Percentiles rank a stretch among this genome's conserved stretches.
Conservation (phyloP, 2,888 invertebrate species). For the Lottia gigantea region DNA sequence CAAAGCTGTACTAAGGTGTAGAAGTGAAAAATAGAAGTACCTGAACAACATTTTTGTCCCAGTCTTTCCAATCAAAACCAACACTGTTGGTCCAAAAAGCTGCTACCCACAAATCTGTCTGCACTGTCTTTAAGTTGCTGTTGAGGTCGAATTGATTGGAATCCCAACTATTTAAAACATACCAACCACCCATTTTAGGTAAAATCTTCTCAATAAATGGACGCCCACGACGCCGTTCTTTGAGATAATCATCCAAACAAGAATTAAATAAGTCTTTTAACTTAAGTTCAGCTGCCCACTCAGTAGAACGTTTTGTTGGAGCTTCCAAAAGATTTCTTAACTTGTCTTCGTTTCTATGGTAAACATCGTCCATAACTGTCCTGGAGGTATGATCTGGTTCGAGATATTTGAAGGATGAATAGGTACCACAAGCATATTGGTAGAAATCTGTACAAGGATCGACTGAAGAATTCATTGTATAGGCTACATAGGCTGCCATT, state of each 20-base stretch:
- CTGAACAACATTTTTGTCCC: constrained; percentile 37
- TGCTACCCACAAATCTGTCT: constrained; percentile 53
- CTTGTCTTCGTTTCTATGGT: constrained; percentile 46
- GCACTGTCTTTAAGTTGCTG: constrained; percentile 43
- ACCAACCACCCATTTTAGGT: constrained; percentile 52
- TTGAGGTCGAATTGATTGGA: constrained; percentile 43
- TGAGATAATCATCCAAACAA: constrained; percentile 68
- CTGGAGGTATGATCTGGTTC: constrained; percentile 34
- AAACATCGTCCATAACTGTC: constrained; percentile 40
- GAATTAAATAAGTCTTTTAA: constrained; percentile 74
- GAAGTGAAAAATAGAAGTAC: constrained; percentile 17
- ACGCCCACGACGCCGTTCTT: constrained; percentile 42
- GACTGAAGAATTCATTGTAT: constrained; percentile 43
- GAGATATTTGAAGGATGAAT: constrained; percentile 64
- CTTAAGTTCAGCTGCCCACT: constrained; percentile 71
- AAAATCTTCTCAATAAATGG: constrained; percentile 47
- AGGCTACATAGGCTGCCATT: constrained; percentile 38
- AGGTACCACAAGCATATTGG: constrained; percentile 69
- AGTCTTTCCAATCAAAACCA: constrained; percentile 34
- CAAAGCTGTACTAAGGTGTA: background rate
- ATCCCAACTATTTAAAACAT: constrained; percentile 46
- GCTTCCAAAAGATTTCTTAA: constrained; percentile 37
- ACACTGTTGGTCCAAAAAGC: constrained; percentile 46
- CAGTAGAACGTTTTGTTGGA: constrained; percentile 31
- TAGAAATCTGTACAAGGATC: constrained; percentile 71